Evolutionary conservation across 2,113 vertebrate species (phyloP), one percentile per base, ranked within the genome.

Genomic region (Platichthys stellatus): DNA sequence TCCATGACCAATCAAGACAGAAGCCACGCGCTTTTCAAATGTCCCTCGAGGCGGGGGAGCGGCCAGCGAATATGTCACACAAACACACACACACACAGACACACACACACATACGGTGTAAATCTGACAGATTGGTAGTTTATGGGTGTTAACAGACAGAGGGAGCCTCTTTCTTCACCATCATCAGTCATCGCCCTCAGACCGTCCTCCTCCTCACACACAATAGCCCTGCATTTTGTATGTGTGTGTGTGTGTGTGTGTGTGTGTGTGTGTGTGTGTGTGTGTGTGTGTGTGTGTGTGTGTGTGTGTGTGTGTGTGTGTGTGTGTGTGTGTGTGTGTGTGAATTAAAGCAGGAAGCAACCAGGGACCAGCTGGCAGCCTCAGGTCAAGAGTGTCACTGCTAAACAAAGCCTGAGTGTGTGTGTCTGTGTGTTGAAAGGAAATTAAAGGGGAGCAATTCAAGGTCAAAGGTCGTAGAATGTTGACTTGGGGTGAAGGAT

Each of bases 61-160:
- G 11, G 79, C 72, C 65, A 23, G 53, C 82, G 65, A 81, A 81
- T 82, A 82, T 82, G 71, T 80, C 62, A 38, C 63, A 66, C 65
- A 63, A 31, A 68, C 71, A 64, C 74, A 72, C 65, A 57, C 62
- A 57, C 81, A 78, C 69, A 78, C 69, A 66, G 59, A 63, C 54
- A 60, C 70, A 63, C 71, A 64, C 74, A 72, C 65, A 57, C 62
- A 57, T 78, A 78, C 69, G 10, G 4, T 78, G 68, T 56, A 60
- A 72, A 82, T 63, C 80, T 92, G 90, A 92, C 90, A 92, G 90
- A 92, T 92, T 90, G 90, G 78, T 87, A 88, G 86, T 92, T 90
- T 92, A 92, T 92, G 89, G 90, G 87, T 92, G 90, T 92, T 92
- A 92, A 90, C 90, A 92, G 89, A 90, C 84, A 87, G 76, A 88